Evolutionary conservation across 2,113 vertebrate genomes (phyloP).

Genomic region (Anolis sagrei): DNA sequence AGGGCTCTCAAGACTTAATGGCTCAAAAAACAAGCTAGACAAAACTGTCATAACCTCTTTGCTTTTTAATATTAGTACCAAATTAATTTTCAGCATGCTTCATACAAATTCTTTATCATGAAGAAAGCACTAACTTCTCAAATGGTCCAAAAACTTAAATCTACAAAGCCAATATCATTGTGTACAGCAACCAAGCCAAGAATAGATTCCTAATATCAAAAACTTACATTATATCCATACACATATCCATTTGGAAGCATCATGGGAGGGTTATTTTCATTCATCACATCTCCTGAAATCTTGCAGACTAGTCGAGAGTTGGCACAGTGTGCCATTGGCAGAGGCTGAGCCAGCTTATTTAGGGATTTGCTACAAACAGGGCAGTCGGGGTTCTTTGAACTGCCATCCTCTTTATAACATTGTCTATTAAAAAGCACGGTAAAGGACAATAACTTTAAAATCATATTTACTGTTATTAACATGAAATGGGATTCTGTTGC

Average conservation of each 20-base stretch:
- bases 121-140: not conserved
- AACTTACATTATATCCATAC: conserved; percentile 98
- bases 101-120: not conserved
- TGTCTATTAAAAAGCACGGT: conserved; percentile 82
- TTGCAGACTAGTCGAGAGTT: conserved; percentile 99
- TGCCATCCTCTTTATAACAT: conserved; percentile 98
- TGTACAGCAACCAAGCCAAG: not conserved
- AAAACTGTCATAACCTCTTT: not conserved
- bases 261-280: conserved; percentile 99
- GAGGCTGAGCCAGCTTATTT: conserved; percentile 96
- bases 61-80: not conserved
- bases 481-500: not conserved
- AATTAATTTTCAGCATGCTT: too few species aligned
- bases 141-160: not conserved
- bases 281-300: conserved; percentile 99
- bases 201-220: not conserved
- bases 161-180: not conserved
- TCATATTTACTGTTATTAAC: not conserved
- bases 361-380: conserved; percentile 98
- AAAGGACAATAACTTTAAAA: conserved; percentile 61
- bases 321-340: conserved; percentile 99
- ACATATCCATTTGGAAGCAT: conserved; percentile 99
- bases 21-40: not conserved
- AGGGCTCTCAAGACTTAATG: not conserved
- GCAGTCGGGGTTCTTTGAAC: conserved; percentile 98